Base-by-base conservation (phyloP, 2,113 vertebrate species). In the Oplegnathus fasciatus region DNA sequence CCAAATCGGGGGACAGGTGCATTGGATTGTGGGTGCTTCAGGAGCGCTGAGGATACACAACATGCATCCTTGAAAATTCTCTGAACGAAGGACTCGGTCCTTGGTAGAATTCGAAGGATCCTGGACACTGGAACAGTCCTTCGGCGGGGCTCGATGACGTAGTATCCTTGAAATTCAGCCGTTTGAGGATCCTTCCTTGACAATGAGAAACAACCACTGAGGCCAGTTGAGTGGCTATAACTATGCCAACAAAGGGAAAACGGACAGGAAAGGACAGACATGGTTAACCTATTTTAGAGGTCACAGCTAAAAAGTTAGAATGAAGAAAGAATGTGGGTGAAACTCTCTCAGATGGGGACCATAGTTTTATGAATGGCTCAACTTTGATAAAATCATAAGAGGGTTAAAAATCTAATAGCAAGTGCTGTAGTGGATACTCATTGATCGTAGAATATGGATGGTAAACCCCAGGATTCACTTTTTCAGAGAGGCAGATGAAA, bases 401-500 rank as follows among this genome's bases (percentile, higher is more conserved):
- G 3, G n/a, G 66, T 37, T 28, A 8, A 22, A 34, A 64, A 46
- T 76, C 17, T 15, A n/a, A 80, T 26, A 15, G 44, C 20, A 11
- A 24, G 2, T 9, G 52, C 14, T 57, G 42, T 10, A 32, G 52
- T 18, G 62, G 28, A 58, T 18, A 60, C n/a, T 52, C 24, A 24
- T 6, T 74, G 69, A 60, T 60, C 4, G 15, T 20, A 40, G 52
- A 69, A 61, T 61, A 72, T 50, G 28, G 30, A 77, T 42, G 32
- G 24, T 62, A 9, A 82, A 75, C 60, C 30, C 24, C 32, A 15
- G 65, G 58, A 64, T 58, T 58, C 40, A 34, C 46, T 46, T 70
- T 55, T 50, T 44, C 54, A 78, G 26, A 61, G 10, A 42, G 48
- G 7, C 20, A 69, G 62, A 82, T 82, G 54, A 86, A 66, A 72